A percentile compares a stretch with the other conserved stretches of the same genome.
phyloP scores from a whole-genome alignment of 2,113 vertebrate species.

The Mirza zaza region DNA sequence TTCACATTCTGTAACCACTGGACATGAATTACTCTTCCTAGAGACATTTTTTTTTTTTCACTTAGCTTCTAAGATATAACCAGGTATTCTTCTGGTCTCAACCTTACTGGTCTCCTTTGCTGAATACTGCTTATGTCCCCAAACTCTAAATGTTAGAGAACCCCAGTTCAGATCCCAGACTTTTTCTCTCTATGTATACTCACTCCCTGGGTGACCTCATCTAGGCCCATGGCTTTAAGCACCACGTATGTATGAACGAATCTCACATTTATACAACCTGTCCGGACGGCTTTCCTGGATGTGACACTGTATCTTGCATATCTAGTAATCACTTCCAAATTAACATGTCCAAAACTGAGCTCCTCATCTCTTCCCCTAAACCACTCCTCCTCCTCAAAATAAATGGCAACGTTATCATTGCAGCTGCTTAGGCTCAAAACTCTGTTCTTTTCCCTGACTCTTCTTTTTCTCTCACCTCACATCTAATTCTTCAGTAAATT shows the following conservation, averaged over 20 bases:
- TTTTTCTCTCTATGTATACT: not conserved
- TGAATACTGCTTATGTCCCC: not conserved
- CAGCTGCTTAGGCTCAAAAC: not conserved
- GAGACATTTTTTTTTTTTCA: not conserved
- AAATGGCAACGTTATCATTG: not conserved
- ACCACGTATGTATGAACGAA: not conserved
- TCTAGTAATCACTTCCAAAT: not conserved
- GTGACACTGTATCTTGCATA: not conserved
- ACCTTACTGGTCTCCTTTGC: not conserved
- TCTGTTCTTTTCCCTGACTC: not conserved
- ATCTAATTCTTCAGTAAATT: not conserved
- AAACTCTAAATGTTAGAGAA: constrained; percentile 12
- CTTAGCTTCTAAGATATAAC: not conserved
- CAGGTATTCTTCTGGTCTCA: not conserved
- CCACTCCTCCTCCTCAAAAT: not conserved
- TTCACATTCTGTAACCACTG: too few species aligned
- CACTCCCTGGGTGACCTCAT: not conserved
- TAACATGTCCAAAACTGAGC: not conserved
- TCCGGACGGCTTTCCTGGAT: not conserved
- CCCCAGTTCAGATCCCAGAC: not conserved
- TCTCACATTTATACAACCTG: not conserved
- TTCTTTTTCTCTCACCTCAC: not conserved
- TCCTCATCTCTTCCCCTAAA: not conserved
- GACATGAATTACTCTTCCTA: not conserved
- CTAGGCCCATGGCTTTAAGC: not conserved